Evolutionary conservation across 1,140 invertebrate genomes (phyloP).

Genomic region (Drosophila bocqueti): DNA sequence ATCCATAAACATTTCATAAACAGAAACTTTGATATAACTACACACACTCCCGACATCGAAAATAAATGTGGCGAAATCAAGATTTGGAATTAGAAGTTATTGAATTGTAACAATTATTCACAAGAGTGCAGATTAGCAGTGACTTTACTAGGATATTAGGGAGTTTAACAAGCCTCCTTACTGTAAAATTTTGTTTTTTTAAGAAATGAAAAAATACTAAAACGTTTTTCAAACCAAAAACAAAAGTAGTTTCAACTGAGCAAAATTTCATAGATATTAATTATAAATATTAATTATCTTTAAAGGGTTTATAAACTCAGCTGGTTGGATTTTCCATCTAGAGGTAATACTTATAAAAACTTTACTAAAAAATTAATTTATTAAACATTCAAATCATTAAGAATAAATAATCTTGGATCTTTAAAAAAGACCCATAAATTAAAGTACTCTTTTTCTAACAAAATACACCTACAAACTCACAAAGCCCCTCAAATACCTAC

Average conservation of each 20-base stretch:
- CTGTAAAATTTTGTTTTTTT: neutral
- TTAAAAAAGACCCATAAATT: neutral
- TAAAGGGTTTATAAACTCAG: no score
- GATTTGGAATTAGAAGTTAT: conserved; percentile 2
- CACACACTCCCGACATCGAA: neutral
- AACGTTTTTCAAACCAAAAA: neutral
- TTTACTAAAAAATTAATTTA: no score
- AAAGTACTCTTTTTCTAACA: neutral
- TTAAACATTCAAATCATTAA: no score
- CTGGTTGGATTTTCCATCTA: no score
- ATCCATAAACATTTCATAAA: conserved; percentile 47
- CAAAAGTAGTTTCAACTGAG: neutral
- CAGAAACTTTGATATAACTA: conserved; percentile 44
- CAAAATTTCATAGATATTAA: no score
- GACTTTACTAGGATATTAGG: neutral
- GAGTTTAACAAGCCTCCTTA: neutral
- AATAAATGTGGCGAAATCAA: conserved; percentile 21
- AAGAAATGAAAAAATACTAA: neutral
- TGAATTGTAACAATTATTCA: neutral
- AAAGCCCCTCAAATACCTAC: neutral
- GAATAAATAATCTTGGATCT: neutral
- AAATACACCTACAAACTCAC: neutral
- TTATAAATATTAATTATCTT: no score
- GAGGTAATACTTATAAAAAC: no score
- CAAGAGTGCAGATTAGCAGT: neutral